Evolutionary conservation across 2,113 vertebrate species (phyloP), one percentile per base, ranked within the genome.

Genomic region (Perca schrenkii): DNA sequence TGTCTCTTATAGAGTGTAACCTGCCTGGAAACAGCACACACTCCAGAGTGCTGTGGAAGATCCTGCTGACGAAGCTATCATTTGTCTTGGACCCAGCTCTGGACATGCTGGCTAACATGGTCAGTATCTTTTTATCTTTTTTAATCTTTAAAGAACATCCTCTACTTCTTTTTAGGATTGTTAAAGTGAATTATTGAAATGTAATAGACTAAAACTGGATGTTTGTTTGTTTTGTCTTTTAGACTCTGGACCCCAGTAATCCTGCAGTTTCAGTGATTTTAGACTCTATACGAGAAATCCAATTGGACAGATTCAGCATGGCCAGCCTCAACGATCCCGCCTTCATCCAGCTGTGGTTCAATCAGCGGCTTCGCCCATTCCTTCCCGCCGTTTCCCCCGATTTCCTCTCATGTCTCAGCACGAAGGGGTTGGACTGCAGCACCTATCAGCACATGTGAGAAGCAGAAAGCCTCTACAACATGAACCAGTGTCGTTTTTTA

Each of bases 381-480:
- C 71, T 95, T 28, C 81, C 91, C 0, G 83, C 79, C 2, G 86
- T 77, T 19, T 93, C 94, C 10, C 8, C 43, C 0, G 49, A 77
- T 34, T 95, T 95, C 89, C 89, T 96, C 57, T 93, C 91, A 62
- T 92, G 54, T 84, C 74, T 95, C 0, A 0, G 62, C 76, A 83
- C 83, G 4, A 87, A 6, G 28, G 65, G 11, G 15, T 21, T 95
- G 3, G 92, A 80, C 14, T 95, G 95, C 83, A 87, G 62, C 66
- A 85, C 88, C 82, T 96, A 84, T 89, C 93, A 93, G 67, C 69
- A 43, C 0, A 81, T 95, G 95, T 96, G 71, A 86, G 92, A 19
- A 85, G 91, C n/a, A 0, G 2, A 15, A 8, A 60, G 40, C 8
- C 4, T 8, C 16, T 46, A 43, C 3, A 43, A 10, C 40, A 43